These are phyloP conservation scores for Empis livida DNA, from an alignment of 2,888 invertebrate genomes.

Conservation along the genomic window DNA sequence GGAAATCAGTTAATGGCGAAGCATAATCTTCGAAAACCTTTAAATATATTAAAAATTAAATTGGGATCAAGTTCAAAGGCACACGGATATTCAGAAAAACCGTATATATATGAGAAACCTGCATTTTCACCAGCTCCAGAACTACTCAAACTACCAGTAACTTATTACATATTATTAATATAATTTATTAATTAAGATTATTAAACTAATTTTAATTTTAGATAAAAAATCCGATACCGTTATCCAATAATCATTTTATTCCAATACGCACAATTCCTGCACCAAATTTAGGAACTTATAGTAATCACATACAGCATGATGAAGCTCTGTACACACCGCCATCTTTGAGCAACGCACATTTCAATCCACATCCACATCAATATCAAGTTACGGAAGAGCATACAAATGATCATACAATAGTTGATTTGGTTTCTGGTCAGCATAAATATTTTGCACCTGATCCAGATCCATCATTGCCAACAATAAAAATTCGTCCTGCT, in stretches of 20 bases:
- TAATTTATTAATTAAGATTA: constrained; percentile 2
- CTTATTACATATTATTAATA: too few relatives aligned
- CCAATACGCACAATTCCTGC: constrained; percentile 80
- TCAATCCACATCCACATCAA: constrained; percentile 21
- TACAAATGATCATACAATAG: constrained; percentile 33
- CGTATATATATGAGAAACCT: constrained; percentile 31
- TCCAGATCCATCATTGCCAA: constrained; percentile 37
- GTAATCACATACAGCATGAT: constrained; percentile 26
- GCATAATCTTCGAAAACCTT: constrained; percentile 23
- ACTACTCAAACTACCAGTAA: constrained; percentile 11
- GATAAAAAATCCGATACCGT: constrained; percentile 37
- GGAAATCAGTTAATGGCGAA: constrained; percentile 8
- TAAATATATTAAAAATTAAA: constrained; percentile 24
- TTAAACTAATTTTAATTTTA: constrained; percentile 13
- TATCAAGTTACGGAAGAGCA: constrained; percentile 44
- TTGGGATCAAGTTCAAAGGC: constrained; percentile 23
- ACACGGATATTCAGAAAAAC: constrained; percentile 23
- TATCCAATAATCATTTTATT: constrained; percentile 83
- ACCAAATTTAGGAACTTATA: constrained; percentile 48
- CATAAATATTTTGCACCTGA: constrained; percentile 40
- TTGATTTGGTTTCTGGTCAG: constrained; percentile 32
- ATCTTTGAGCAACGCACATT: constrained; percentile 13
- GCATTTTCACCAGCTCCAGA: constrained; percentile 20
- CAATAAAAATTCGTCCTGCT: constrained; percentile 32
- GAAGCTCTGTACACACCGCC: constrained; percentile 16